Base-by-base conservation (phyloP, 2,888 invertebrate genomes). In the Oligia fasciuncula region DNA sequence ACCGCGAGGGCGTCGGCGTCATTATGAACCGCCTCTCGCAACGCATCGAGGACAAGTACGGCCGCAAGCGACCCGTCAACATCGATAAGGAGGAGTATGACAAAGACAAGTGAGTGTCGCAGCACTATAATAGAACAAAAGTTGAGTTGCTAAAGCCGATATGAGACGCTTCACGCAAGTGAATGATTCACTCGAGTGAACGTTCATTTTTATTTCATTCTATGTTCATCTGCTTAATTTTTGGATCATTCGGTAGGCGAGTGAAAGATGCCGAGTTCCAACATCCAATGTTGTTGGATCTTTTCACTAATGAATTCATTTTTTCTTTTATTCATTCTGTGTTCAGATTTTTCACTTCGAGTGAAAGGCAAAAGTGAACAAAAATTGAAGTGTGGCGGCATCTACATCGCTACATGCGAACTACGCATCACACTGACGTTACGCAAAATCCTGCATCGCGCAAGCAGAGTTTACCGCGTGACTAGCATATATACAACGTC, bases 41-140 rank as follows among this genome's bases (percentile, higher is more conserved):
- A 93, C 97, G 97, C 81, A 98, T 98, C 89, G 98, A 98, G 94
- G 97, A 98, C 92, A 97, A 97, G 91, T 98, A 97, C 93, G 98
- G 98, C 1, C 97, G 98, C 69, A 93, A 98, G 89, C 95, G 96
- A 63, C 98, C 98, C 1, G 96, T 97, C 80, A 97, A 98, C 86
- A 97, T 98, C 84, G 97, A 98, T 76, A 97, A 97, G 86, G 97
- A 97, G 79, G 97, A 97, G n/a, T 98, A 98, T 92, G 98, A 98
- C 46, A 97, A 97, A 77, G 97, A 98, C 86, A 97, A 96, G 96
- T 13, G 40, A 80, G 60, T 51, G 1, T 67, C 60, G 60, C 43
- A 57, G 54, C 70, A 13, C 19, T 62, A 14, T 29, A 62, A 29
- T 29, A 29, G 14, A 29, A 6, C 14, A 23, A 23, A 5, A 23